These are phyloP conservation scores for Agrilus mali DNA, from an alignment of 2,888 invertebrate genomes.

Conservation along the genomic window DNA sequence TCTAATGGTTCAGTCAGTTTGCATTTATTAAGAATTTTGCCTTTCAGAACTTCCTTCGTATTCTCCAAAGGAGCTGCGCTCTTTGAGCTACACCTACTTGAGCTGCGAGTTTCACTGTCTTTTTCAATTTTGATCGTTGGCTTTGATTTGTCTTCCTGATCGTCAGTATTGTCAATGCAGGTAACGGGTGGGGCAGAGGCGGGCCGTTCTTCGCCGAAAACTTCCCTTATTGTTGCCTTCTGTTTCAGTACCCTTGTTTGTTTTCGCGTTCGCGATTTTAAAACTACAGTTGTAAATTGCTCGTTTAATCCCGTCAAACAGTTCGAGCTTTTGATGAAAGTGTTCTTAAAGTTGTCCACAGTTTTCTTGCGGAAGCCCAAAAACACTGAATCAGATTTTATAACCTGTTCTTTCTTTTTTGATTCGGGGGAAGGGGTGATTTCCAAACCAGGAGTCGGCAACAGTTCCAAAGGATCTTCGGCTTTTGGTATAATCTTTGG, in stretches of 20 bases:
- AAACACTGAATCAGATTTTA: slow-evolving; percentile 46
- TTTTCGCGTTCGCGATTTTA: slow-evolving; percentile 62
- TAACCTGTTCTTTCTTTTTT: slow-evolving; percentile 21
- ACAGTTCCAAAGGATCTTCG: slow-evolving; percentile 41
- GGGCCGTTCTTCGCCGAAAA: slow-evolving; percentile 69
- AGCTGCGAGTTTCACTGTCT: slow-evolving; percentile 24
- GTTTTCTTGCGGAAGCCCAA: slow-evolving; percentile 57
- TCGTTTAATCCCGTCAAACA: slow-evolving; percentile 45
- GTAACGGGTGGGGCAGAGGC: slow-evolving; percentile 69
- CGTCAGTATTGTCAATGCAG: slow-evolving; percentile 35
- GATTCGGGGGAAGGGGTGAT: slow-evolving; percentile 33
- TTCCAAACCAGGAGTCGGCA: slow-evolving; percentile 52
- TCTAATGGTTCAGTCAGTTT: slow-evolving; percentile 17
- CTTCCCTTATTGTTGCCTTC: slow-evolving; percentile 67
- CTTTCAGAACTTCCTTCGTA: slow-evolving; percentile 19
- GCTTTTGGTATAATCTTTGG: slow-evolving; percentile 46
- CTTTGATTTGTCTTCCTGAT: slow-evolving; percentile 27
- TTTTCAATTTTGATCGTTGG: slow-evolving; percentile 31
- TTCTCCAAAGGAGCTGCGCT: slow-evolving; percentile 8
- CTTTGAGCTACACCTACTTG: slow-evolving; percentile 10
- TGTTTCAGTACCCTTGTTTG: slow-evolving; percentile 61
- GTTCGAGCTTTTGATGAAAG: slow-evolving; percentile 48
- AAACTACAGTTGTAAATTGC: slow-evolving; percentile 56
- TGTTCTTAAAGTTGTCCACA: slow-evolving; percentile 51
- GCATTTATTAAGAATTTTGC: slow-evolving; percentile 16